Conservation (phyloP, 2,797 vertebrate genomes). For the Simalia tracyae region DNA sequence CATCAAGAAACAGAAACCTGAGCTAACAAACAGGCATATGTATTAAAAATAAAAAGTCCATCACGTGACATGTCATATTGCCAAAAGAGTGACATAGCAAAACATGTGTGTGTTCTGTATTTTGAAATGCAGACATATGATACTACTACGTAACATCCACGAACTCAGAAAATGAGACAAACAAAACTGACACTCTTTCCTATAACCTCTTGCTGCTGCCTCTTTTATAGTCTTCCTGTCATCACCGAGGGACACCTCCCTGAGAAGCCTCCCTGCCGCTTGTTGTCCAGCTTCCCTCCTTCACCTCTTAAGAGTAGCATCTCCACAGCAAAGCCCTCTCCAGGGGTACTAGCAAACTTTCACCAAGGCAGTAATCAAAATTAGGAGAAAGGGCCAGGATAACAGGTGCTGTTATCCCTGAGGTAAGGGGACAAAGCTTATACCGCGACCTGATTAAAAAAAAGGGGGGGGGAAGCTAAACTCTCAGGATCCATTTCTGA, state of each 20-base stretch:
- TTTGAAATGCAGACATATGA: conserved; percentile 11
- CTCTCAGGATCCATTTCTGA: neutral
- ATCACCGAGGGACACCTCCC: neutral
- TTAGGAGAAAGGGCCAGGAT: neutral
- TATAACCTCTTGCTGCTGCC: neutral
- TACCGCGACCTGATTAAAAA: neutral
- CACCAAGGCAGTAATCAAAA: neutral
- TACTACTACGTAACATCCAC: fast-evolving
- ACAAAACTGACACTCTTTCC: neutral
- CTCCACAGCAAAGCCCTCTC: neutral
- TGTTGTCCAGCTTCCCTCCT: neutral
- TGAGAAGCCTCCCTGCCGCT: neutral
- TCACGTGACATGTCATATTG: neutral
- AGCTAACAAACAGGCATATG: neutral
- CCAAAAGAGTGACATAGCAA: neutral
- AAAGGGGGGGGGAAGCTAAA: neutral
- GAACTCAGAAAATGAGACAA: neutral
- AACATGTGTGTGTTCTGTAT: neutral
- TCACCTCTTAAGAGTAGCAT: neutral
- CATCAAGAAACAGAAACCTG: neutral
- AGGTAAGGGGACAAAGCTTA: neutral
- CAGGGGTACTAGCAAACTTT: neutral
- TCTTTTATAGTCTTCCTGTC: neutral
- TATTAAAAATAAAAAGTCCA: neutral
- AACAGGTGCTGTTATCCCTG: neutral